phyloP scores from a whole-genome alignment of 2,888 invertebrate species.

The Macaria notata region DNA sequence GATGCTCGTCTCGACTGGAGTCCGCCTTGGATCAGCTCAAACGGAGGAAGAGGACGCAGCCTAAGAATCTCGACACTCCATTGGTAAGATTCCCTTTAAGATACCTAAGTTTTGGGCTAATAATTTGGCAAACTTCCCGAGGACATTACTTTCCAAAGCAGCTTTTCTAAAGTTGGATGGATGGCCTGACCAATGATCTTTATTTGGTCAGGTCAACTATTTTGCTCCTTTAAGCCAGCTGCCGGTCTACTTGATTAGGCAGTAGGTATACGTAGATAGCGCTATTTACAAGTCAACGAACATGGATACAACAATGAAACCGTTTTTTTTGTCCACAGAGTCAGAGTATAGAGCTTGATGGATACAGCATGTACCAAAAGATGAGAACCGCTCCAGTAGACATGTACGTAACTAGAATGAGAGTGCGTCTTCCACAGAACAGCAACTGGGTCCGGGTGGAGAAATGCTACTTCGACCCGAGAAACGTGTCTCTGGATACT shows the following conservation, averaged over 20 bases:
- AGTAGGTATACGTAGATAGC: no score
- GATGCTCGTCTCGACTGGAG: slow-evolving; percentile 86
- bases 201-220: no score
- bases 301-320: no score
- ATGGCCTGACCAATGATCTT: no score
- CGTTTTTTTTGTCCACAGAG: slow-evolving; percentile 52
- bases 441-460: slow-evolving; percentile 88
- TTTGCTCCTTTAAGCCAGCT: no score
- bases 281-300: no score
- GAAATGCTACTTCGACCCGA: slow-evolving; percentile 88
- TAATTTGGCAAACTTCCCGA: no score
- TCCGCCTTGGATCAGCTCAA: slow-evolving; percentile 85
- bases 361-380: slow-evolving; percentile 85
- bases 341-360: slow-evolving; percentile 81
- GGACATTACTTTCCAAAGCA: no score
- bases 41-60: slow-evolving; percentile 79
- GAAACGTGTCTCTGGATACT: slow-evolving; percentile 88
- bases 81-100: slow-evolving; percentile 48
- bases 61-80: slow-evolving; percentile 70
- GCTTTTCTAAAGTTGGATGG: no score
- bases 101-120: no score
- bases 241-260: no score
- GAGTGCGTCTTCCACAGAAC: slow-evolving; percentile 85
- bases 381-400: slow-evolving; percentile 84
- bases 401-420: slow-evolving; percentile 87